Evolutionary conservation across 2,797 vertebrate genomes (phyloP), one percentile per base, ranked within the genome.

Genomic region (Heterohyrax brucei): DNA sequence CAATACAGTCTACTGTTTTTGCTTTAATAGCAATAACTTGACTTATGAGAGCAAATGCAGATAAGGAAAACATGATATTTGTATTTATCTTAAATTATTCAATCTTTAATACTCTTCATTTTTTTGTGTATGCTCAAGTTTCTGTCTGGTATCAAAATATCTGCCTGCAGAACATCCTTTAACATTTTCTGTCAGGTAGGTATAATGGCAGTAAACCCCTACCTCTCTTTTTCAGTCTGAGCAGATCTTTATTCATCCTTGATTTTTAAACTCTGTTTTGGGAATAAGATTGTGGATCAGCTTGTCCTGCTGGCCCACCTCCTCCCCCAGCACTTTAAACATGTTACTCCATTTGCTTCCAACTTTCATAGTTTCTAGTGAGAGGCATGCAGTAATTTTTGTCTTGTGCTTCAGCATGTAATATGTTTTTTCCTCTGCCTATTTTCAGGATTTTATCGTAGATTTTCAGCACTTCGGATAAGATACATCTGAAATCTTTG

Each of bases 11-110:
- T 93, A 3, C 16, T 53, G 13, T 79, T 70, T 91, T 82, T 90
- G 72, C 70, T 78, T 78, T 59, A 39, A 89, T 16, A 33, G 2
- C 21, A 53, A 28, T 81, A 19, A 16, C 2, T 8, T 66, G 39
- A n/a, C 39, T 19, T 66, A 6, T n/a, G 19, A 78, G n/a, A 88
- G 13, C 62, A 94, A 70, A 94, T 86, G n/a, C 19, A 93, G 64
- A 7, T 78, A 91, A 82, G 61, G 73, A 93, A 77, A 76, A 64
- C 4, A 56, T 24, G 21, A 91, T 68, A 3, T 53, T 95, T 79
- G 53, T 78, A 56, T 53, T 93, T 94, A 72, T 46, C 28, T 85
- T 92, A 80, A 87, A 85, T 76, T 92, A 39, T 16, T 92, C 33
- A 81, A 0, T 61, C 44, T 90, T 95, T 94, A 46, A 13, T 92